phyloP scores from a whole-genome alignment of 2,888 invertebrate genomes.

The Drosophila neonasuta region DNA sequence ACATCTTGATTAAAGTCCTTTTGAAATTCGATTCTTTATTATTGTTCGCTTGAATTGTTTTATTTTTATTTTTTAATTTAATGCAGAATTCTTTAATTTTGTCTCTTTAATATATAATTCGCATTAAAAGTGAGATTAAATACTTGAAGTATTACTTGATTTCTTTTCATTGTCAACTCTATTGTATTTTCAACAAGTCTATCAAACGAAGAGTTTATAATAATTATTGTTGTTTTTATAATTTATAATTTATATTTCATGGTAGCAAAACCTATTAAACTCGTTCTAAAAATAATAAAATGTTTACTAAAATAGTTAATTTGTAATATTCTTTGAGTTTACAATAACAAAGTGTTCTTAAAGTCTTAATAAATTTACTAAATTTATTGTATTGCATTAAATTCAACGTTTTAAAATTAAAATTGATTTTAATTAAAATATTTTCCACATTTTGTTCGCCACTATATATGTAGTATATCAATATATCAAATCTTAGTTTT shows the following conservation, averaged over 20 bases:
- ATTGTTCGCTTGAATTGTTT: background rate
- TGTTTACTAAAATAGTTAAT: background rate
- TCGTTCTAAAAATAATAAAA: background rate
- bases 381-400: too few species aligned
- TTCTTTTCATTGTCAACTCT: background rate
- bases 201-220: background rate
- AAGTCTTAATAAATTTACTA: too few species aligned
- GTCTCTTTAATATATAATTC: background rate
- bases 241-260: too few species aligned
- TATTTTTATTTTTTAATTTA: background rate
- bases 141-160: background rate
- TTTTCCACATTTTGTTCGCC: too few species aligned
- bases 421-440: too few species aligned
- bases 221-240: background rate
- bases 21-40: background rate
- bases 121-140: background rate
- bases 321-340: too few species aligned
- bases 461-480: too few species aligned
- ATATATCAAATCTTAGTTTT: too few species aligned
- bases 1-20: conserved; percentile 1
- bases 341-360: too few species aligned
- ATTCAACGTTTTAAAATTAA: too few species aligned
- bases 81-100: background rate
- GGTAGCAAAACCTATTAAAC: too few species aligned
- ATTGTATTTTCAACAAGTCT: background rate